phyloP scores from a whole-genome alignment of 2,888 invertebrate genomes.

The Drosophila conformis region DNA sequence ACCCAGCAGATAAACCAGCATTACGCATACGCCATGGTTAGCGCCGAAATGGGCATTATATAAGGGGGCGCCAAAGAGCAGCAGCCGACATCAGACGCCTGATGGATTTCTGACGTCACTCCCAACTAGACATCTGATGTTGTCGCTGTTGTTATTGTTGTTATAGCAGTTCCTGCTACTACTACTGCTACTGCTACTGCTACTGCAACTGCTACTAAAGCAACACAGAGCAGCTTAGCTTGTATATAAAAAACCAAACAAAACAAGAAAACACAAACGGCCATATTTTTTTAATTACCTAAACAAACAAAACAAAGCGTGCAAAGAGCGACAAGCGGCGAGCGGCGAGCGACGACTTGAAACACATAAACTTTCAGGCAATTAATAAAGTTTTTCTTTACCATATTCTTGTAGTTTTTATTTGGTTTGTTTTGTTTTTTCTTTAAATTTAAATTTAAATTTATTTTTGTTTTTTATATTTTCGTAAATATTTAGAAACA shows the following conservation, averaged over 20 bases:
- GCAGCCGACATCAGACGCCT: conserved; percentile 2
- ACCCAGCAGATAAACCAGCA: conserved; percentile 26
- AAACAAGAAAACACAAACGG: conserved; percentile 21
- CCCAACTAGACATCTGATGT: conserved; percentile 4
- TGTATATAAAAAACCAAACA: conserved; percentile 22
- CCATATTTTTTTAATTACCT: conserved; percentile 76
- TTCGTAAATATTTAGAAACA: conserved; percentile 68
- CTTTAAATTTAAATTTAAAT: conserved; percentile 7
- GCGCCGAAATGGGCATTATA: conserved; percentile 35
- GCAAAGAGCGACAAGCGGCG: conserved; percentile 29
- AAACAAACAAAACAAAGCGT: conserved; percentile 59
- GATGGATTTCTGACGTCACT: conserved; percentile 51
- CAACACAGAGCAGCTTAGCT: conserved; percentile 26
- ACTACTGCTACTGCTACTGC: conserved; percentile 9
- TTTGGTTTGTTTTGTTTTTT: conserved; percentile 20
- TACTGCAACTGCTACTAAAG: conserved; percentile 31
- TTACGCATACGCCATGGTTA: conserved; percentile 63
- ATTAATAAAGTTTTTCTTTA: conserved; percentile 70
- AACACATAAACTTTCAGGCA: conserved; percentile 51
- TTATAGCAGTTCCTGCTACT: conserved; percentile 7
- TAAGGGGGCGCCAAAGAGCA: conserved; percentile 24
- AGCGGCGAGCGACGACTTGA: conserved; percentile 47
- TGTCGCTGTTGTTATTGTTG: conserved; percentile 5
- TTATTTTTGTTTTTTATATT: conserved; percentile 27
- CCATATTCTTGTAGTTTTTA: conserved; percentile 10